Conservation (phyloP, 2,113 vertebrate genomes). For the Oreochromis spilurus region DNA sequence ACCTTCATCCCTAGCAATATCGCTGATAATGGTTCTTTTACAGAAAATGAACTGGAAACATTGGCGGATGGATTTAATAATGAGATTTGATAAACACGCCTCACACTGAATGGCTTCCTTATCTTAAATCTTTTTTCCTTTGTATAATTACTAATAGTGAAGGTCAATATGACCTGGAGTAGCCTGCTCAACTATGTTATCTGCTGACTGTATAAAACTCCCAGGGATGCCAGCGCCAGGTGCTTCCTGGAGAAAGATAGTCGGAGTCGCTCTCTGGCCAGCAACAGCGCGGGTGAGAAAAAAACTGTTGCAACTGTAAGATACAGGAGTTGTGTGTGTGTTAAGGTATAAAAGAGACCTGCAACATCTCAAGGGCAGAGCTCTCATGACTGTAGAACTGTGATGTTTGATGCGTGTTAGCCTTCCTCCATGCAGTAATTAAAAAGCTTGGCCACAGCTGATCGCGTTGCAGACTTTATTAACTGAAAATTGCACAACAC, state of each 20-base stretch:
- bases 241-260: background rate
- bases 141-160: background rate
- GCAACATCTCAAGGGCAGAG: too few species aligned
- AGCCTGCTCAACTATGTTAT: background rate
- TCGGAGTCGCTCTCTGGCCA: background rate
- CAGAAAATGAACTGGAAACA: background rate
- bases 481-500: background rate
- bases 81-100: background rate
- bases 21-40: background rate
- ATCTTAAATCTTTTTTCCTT: background rate
- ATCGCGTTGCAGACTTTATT: background rate
- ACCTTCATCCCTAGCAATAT: background rate
- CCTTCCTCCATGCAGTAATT: too few species aligned
- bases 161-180: background rate
- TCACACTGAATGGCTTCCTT: background rate
- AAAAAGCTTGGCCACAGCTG: too few species aligned
- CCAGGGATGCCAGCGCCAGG: background rate
- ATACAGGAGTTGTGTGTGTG: too few species aligned
- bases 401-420: too few species aligned
- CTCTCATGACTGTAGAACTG: too few species aligned
- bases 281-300: accelerated
- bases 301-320: background rate
- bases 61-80: accelerated
- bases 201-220: background rate
- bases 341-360: too few species aligned